Percentiles rank a stretch among this genome's conserved stretches.
Conservation (phyloP, 1,140 invertebrate genomes). For the Ephestia elutella region DNA sequence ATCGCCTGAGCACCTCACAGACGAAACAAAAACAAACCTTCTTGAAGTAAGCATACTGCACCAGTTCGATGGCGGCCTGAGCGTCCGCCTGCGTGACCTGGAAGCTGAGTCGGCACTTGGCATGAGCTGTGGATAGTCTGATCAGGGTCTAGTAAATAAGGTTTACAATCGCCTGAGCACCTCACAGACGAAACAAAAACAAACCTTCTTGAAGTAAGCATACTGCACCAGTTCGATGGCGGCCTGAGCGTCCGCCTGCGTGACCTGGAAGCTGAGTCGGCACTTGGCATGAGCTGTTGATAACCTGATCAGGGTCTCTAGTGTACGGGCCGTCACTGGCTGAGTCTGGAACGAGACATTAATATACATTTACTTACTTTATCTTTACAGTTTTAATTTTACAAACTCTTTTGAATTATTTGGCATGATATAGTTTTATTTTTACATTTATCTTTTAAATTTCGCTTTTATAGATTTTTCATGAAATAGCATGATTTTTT, state of each 20-base stretch:
- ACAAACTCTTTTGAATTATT: no score
- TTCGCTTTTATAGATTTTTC: no score
- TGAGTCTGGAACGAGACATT: constrained; percentile 84
- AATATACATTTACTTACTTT: no score
- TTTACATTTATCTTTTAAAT: no score
- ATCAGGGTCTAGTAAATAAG: constrained; percentile 99
- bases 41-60: no score
- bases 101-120: constrained; percentile 93
- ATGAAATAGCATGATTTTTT: no score
- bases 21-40: no score
- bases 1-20: no score
- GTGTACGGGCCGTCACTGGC: constrained; percentile 96
- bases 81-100: constrained; percentile 90
- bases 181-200: no score
- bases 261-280: constrained; percentile 89
- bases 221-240: constrained; percentile 98
- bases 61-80: constrained; percentile 91
- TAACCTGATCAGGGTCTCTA: constrained; percentile 98
- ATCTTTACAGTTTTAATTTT: no score
- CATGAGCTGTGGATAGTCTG: constrained; percentile 98
- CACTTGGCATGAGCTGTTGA: constrained; percentile 98
- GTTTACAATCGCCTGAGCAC: no score
- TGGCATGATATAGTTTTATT: no score
- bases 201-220: constrained; percentile 97
- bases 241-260: constrained; percentile 88